Evolutionary conservation across 1,140 invertebrate species (phyloP), one percentile per base, ranked within the genome.

Genomic region (Trichoplusia ni): DNA sequence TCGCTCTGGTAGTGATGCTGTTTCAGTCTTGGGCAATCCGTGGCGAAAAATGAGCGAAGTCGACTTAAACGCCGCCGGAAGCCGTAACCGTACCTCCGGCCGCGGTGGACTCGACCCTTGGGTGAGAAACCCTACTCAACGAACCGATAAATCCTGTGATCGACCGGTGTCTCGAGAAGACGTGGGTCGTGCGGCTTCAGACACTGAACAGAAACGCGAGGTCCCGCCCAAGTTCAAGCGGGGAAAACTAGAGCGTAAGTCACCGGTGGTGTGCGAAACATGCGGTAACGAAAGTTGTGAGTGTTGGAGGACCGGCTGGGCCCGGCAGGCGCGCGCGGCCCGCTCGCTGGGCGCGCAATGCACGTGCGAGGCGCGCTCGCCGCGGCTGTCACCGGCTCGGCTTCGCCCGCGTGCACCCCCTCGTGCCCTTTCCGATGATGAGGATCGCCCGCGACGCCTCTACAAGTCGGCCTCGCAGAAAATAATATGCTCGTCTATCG

Each of bases 381-480:
- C 76, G 37, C 75, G 77, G 1, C 69, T 62, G 23, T 71, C 71
- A 60, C 74, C 77, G 7, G 56, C 75, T 21, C 77, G 81, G 25
- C 71, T 70, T 23, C 53, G 58, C 9, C 71, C 70, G 31, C 68
- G 71, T 7, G 37, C 71, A 8, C 71, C 80, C 46, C 38, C 62
- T 40, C 75, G 80, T 35, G 74, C 82, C 44, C 73, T 75, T n/a
- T 82, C 79, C 9, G 77, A 79, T 64, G 82, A 84, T 49, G 82
- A 81, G 60, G 69, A 74, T 7, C 75, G 76, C 0, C 79, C 79
- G 47, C 82, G 84, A 4, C 75, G 78, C 8, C 75, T 79, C 2
- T 80, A 79, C 62, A 83, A 83, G 71, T 79, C 78, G 9, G 56
- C 79, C 18, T 82, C 81, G 54, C 81, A 81, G 56, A 74, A 74